phyloP scores from a whole-genome alignment of 2,888 invertebrate species.

The Orchesella flavescens region DNA sequence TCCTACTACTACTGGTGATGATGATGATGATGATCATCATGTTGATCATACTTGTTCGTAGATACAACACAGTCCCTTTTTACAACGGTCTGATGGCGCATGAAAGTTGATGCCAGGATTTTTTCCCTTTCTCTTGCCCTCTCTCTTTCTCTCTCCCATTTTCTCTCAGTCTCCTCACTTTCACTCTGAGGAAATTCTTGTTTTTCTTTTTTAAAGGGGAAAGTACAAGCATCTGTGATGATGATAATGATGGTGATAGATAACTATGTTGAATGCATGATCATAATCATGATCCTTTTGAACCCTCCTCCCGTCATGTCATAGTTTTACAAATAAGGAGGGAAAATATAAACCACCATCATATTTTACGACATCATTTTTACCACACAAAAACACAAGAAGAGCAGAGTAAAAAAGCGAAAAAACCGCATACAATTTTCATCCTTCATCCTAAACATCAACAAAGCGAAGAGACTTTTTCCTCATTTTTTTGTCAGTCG shows the following conservation, averaged over 20 bases:
- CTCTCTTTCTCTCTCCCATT: neutral
- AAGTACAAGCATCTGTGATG: slow-evolving; percentile 24
- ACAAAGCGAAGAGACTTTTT: too few species aligned
- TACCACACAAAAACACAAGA: too few species aligned
- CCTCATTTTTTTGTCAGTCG: too few species aligned
- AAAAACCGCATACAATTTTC: neutral
- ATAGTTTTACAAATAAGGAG: too few species aligned
- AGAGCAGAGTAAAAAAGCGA: neutral
- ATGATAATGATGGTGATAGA: slow-evolving; percentile 17
- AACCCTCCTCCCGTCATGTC: slow-evolving; percentile 5
- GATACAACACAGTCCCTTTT: too few species aligned
- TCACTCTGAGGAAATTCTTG: too few species aligned
- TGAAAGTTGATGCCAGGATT: slow-evolving; percentile 25
- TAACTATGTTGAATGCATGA: neutral
- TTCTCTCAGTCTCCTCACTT: neutral
- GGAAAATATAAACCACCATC: too few species aligned
- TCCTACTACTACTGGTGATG: too few species aligned
- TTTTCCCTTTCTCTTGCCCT: neutral
- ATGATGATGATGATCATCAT: too few species aligned
- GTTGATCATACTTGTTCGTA: too few species aligned
- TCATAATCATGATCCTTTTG: neutral
- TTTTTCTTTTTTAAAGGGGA: neutral
- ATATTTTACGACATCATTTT: too few species aligned
- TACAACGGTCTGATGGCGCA: slow-evolving; percentile 15
- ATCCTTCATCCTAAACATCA: too few species aligned